Evolutionary conservation across 2,888 invertebrate genomes (phyloP).

Genomic region (Bugulina stolonifera): DNA sequence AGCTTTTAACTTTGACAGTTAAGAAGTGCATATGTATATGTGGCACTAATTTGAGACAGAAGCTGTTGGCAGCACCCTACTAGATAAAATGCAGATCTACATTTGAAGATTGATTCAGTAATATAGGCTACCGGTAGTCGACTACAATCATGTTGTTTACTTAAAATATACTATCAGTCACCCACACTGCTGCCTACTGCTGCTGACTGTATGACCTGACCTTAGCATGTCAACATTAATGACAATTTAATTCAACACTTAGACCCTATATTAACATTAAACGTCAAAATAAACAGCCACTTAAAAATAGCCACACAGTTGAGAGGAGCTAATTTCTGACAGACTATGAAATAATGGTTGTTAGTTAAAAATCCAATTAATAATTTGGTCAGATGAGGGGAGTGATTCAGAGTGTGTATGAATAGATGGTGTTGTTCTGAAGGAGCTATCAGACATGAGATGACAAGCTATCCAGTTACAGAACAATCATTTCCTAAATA

Average conservation of each 20-base stretch:
- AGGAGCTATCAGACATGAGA: neutral
- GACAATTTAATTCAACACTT: no score
- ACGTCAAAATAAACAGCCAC: slow-evolving; percentile 12
- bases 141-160: no score
- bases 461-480: no score
- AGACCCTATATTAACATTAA: no score
- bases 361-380: slow-evolving; percentile 21
- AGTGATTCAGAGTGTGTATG: neutral
- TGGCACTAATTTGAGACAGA: slow-evolving; percentile 25
- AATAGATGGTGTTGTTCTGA: neutral
- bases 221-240: neutral
- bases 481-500: no score
- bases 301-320: slow-evolving; percentile 1
- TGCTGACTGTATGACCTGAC: neutral
- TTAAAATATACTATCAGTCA: no score
- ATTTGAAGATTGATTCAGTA: no score
- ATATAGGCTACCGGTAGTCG: no score
- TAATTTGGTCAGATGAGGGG: neutral
- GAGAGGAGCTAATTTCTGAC: slow-evolving; percentile 3
- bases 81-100: no score
- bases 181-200: neutral
- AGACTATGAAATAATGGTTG: neutral
- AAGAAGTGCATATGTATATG: slow-evolving; percentile 16
- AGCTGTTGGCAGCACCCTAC: slow-evolving; percentile 8
- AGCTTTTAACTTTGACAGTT: neutral